phyloP scores from a whole-genome alignment of 2,113 vertebrate genomes.

The Pseudolaguvia tuberculata region DNA sequence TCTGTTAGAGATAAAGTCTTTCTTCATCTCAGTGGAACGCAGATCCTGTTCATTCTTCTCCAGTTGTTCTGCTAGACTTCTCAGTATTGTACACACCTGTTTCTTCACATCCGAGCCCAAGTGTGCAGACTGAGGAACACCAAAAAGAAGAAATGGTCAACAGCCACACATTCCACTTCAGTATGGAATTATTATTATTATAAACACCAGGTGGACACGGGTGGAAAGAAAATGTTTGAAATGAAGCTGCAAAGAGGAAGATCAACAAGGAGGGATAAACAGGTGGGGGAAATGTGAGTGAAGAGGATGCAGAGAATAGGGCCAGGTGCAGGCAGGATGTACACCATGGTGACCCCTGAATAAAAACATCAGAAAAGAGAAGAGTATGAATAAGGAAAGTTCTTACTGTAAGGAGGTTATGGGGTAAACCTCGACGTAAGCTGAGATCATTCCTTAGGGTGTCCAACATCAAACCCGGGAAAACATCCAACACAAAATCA shows the following conservation, averaged over 20 bases:
- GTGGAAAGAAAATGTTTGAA: no score
- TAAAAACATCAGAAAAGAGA: no score
- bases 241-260: no score
- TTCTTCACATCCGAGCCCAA: conserved; percentile 24
- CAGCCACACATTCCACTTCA: neutral
- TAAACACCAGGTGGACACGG: neutral
- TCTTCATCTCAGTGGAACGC: conserved; percentile 77
- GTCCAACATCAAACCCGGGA: conserved; percentile 79
- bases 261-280: no score
- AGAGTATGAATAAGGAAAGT: neutral
- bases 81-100: conserved; percentile 68
- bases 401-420: conserved; percentile 74
- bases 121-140: conserved; percentile 36
- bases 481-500: conserved; percentile 78
- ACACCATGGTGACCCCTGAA: no score
- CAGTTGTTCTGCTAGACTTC: conserved; percentile 70
- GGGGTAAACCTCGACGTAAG: conserved; percentile 73
- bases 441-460: conserved; percentile 67
- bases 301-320: no score
- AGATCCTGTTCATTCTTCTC: conserved; percentile 60
- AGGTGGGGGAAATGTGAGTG: no score
- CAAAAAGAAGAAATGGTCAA: no score
- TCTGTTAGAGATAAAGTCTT: conserved; percentile 79
- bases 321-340: no score
- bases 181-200: neutral